phyloP scores from a whole-genome alignment of 2,888 invertebrate species.

The Yponomeuta malinellus region DNA sequence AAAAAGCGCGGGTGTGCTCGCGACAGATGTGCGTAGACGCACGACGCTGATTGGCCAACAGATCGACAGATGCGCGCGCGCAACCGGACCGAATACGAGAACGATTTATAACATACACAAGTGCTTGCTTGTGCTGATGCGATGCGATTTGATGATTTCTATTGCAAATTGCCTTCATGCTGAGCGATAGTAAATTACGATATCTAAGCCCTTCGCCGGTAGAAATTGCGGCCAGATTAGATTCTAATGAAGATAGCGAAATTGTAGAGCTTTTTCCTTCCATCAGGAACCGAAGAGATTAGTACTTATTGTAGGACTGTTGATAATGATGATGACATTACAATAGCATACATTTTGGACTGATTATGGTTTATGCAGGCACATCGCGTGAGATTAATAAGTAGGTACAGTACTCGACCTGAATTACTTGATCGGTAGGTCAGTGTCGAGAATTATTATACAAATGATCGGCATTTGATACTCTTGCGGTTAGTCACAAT shows the following conservation, averaged over 20 bases:
- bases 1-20: conserved; percentile 45
- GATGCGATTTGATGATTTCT: conserved; percentile 16
- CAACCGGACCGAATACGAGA: conserved; percentile 29
- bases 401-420: neutral
- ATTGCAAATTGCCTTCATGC: conserved; percentile 7
- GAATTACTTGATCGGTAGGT: neutral
- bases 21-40: conserved; percentile 60
- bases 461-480: neutral
- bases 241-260: neutral
- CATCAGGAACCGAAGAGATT: neutral
- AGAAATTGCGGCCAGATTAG: neutral
- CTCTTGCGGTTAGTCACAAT: neutral
- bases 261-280: neutral
- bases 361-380: neutral
- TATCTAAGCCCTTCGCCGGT: neutral
- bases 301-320: neutral
- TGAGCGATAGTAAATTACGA: neutral
- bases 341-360: neutral
- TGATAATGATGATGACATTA: neutral
- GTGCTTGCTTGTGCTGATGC: conserved; percentile 28
- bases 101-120: conserved; percentile 32
- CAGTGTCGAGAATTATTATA: neutral
- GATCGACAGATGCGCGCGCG: conserved; percentile 50
- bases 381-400: neutral
- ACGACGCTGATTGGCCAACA: conserved; percentile 52